phyloP scores from a whole-genome alignment of 2,113 vertebrate genomes.

The Limanda limanda region DNA sequence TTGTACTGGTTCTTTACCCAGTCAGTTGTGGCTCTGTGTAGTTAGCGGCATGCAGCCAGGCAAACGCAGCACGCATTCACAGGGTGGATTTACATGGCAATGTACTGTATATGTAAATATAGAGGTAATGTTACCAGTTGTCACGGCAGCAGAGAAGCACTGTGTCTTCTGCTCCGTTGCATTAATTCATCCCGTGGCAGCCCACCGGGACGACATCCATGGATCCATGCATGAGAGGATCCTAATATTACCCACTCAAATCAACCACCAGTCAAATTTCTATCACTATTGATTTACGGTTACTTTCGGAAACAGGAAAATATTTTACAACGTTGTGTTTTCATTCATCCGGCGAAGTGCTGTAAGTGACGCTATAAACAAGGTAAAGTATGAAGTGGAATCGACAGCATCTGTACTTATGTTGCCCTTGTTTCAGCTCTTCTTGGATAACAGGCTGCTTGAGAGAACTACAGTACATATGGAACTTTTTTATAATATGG shows the following conservation, averaged over 20 bases:
- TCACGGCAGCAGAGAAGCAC: constrained; percentile 55
- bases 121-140: constrained; percentile 52
- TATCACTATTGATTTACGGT: constrained; percentile 37
- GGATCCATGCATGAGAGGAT: constrained; percentile 35
- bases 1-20: constrained; percentile 6
- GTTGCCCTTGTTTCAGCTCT: background rate
- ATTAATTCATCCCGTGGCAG: constrained; percentile 70
- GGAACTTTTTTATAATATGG: background rate
- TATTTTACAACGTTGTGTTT: background rate
- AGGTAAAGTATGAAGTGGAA: no score
- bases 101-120: constrained; percentile 51
- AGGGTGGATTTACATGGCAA: constrained; percentile 44
- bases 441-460: background rate
- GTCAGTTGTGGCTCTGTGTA: constrained; percentile 25
- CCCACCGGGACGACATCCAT: constrained; percentile 56
- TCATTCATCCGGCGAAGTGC: background rate
- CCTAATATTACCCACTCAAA: constrained; percentile 13
- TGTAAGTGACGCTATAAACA: background rate
- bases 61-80: constrained; percentile 19
- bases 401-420: no score
- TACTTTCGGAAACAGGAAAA: constrained; percentile 14
- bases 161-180: constrained; percentile 52
- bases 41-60: constrained; percentile 28
- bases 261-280: background rate
- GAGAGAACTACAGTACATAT: background rate